Evolutionary conservation across 2,113 vertebrate genomes (phyloP).

Genomic region (Talpa occidentalis): DNA sequence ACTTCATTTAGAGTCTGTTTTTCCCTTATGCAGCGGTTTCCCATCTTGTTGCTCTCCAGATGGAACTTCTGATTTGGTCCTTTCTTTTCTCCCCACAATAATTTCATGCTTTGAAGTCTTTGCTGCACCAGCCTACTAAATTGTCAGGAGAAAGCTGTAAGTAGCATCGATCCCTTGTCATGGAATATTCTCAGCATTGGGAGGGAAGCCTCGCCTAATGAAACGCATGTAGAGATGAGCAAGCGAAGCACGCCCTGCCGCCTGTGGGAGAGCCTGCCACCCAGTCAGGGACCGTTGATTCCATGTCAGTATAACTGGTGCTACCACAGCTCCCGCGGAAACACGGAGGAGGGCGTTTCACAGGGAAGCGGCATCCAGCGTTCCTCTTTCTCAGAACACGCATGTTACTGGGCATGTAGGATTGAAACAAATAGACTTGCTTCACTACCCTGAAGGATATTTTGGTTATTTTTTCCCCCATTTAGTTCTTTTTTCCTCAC

Average conservation of each 20-base stretch:
- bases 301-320: background rate
- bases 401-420: background rate
- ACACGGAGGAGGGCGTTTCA: background rate
- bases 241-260: background rate
- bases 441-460: background rate
- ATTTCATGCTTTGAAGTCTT: background rate
- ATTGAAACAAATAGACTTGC: background rate
- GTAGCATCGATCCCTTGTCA: background rate
- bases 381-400: background rate
- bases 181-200: background rate
- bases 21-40: accelerated
- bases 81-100: background rate
- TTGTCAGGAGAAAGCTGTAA: background rate
- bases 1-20: accelerated
- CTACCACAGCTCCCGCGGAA: background rate
- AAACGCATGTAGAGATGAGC: background rate
- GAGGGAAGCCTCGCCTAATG: accelerated
- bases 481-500: background rate
- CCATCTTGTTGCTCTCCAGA: no score
- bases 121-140: background rate
- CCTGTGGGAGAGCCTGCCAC: background rate
- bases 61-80: accelerated
- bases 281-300: background rate
- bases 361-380: background rate
- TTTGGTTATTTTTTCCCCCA: background rate